phyloP scores from a whole-genome alignment of 2,888 invertebrate genomes.

The Andrena bicolor region DNA sequence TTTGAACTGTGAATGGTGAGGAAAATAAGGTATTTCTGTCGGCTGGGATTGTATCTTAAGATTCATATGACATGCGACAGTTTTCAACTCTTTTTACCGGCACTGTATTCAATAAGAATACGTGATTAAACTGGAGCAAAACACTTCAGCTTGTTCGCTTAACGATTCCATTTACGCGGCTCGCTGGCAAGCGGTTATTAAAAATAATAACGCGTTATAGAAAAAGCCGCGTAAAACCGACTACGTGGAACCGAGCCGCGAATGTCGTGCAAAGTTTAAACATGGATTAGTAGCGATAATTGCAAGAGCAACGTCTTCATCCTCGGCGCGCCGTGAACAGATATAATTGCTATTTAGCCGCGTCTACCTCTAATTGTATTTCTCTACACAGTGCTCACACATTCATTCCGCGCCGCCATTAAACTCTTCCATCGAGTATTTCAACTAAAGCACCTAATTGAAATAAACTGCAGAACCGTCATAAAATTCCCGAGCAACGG shows the following conservation, averaged over 20 bases:
- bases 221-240: neutral
- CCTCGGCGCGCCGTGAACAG: neutral
- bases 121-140: neutral
- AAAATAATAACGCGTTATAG: slow-evolving; percentile 12
- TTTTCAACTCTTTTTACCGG: too few relatives aligned
- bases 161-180: neutral
- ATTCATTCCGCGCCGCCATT: neutral
- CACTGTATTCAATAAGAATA: too few relatives aligned
- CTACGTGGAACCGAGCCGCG: neutral
- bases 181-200: neutral
- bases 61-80: too few relatives aligned
- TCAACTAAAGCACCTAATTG: neutral
- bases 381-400: neutral
- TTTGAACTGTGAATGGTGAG: too few relatives aligned
- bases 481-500: neutral
- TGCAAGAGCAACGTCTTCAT: neutral
- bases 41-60: too few relatives aligned
- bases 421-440: neutral
- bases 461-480: neutral
- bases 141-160: neutral
- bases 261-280: neutral
- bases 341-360: neutral
- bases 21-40: too few relatives aligned
- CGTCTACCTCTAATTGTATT: neutral
- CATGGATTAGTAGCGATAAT: neutral